These are phyloP conservation scores for Drosophila mulleri DNA, from an alignment of 2,888 invertebrate genomes.

Conservation along the genomic window DNA sequence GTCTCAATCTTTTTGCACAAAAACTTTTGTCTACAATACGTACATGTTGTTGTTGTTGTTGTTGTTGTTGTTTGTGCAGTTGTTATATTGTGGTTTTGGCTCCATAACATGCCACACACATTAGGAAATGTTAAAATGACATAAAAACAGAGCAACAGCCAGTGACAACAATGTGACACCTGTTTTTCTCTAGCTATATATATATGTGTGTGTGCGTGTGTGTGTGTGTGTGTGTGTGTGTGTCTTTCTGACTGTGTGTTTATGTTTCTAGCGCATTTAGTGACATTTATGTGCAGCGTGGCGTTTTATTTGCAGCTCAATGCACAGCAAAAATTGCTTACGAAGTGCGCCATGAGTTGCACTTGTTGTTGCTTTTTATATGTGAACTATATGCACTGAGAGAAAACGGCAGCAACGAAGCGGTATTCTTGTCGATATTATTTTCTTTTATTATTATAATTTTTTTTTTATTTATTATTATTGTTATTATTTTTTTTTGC, in stretches of 20 bases:
- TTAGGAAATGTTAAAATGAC: constrained; percentile 78
- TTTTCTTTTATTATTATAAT: too few species aligned
- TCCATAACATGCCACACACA: constrained; percentile 70
- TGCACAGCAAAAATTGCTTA: constrained; percentile 77
- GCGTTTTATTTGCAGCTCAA: constrained; percentile 78
- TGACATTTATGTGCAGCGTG: constrained; percentile 77
- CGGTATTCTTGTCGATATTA: too few species aligned
- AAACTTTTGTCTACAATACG: constrained; percentile 38
- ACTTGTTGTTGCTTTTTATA: constrained; percentile 45
- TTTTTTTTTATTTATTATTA: too few species aligned
- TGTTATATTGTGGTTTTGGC: constrained; percentile 50
- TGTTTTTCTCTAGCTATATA: constrained; percentile 64
- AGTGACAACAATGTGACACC: constrained; percentile 78
- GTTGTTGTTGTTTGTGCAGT: constrained; percentile 8
- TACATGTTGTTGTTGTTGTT: constrained; percentile 25
- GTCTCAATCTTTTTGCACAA: constrained; percentile 48
- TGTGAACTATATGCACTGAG: constrained; percentile 34
- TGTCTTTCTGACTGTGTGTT: constrained; percentile 44
- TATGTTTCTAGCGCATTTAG: constrained; percentile 67
- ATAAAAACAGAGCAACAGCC: constrained; percentile 72
- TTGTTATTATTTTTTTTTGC: too few species aligned
- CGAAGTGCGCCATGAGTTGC: constrained; percentile 75
- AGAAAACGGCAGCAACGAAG: constrained; percentile 6
- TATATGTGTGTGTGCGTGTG: constrained; percentile 9
- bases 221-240: constrained; percentile 20